A percentile compares a stretch with the other conserved stretches of the same genome.
Conservation (phyloP, 1,140 invertebrate species). For the Drosophila ercepeae region DNA sequence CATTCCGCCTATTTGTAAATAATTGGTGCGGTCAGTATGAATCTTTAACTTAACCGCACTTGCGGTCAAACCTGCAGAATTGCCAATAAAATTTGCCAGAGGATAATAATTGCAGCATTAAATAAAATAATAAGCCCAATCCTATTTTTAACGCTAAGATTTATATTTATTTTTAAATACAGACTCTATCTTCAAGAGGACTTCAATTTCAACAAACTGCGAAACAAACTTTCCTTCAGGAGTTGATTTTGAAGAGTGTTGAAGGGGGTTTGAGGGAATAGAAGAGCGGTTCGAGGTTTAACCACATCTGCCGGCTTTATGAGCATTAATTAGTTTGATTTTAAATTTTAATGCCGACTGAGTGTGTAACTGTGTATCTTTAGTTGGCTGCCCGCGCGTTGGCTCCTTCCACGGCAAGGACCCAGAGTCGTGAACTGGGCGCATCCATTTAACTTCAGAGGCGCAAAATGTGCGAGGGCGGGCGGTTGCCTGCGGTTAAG, state of each 20-base stretch:
- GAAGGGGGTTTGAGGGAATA: neutral
- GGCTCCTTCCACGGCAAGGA: slow-evolving; percentile 5
- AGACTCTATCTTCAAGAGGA: too few relatives aligned
- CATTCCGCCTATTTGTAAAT: neutral
- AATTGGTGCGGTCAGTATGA: neutral
- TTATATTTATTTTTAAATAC: too few relatives aligned
- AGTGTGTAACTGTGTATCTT: slow-evolving; percentile 49
- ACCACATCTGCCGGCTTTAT: slow-evolving; percentile 57
- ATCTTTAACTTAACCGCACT: neutral
- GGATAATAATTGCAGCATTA: too few relatives aligned
- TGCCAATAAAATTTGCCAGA: neutral
- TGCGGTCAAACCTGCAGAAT: neutral
- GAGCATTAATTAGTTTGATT: slow-evolving; percentile 78
- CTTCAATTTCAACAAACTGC: slow-evolving; percentile 2
- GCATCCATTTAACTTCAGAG: slow-evolving; percentile 73
- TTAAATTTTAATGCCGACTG: slow-evolving; percentile 69
- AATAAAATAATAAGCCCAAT: too few relatives aligned
- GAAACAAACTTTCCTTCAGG: slow-evolving; percentile 35
- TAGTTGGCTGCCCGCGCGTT: slow-evolving; percentile 21
- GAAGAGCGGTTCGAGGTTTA: slow-evolving; percentile 8
- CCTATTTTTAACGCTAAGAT: too few relatives aligned
- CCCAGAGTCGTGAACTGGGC: slow-evolving; percentile 60
- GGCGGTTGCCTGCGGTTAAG: slow-evolving; percentile 10
- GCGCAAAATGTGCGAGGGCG: slow-evolving; percentile 34
- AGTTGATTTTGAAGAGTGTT: neutral